Evolutionary conservation across 2,113 vertebrate genomes (phyloP).

Genomic region (Origma solitaria): DNA sequence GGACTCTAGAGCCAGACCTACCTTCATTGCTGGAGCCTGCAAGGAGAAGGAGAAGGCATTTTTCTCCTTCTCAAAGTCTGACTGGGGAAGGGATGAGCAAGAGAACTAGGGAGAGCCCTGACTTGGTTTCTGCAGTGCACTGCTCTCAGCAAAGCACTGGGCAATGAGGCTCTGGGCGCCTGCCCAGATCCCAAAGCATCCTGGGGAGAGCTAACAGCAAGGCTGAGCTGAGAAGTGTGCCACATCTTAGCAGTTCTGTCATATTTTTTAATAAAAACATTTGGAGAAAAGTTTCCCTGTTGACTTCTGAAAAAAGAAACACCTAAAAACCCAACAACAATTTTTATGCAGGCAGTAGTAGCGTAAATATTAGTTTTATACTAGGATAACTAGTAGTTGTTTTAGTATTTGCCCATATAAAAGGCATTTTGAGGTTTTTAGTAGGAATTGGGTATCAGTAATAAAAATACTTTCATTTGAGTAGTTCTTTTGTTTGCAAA

Average conservation of each 20-base stretch:
- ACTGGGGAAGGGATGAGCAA: neutral
- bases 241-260: neutral
- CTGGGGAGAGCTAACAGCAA: neutral
- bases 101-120: neutral
- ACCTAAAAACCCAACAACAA: neutral
- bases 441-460: neutral
- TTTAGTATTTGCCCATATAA: neutral
- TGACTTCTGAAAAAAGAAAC: neutral
- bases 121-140: neutral
- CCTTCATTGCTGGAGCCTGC: neutral
- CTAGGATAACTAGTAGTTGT: neutral
- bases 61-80: neutral
- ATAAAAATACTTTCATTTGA: neutral
- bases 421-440: neutral
- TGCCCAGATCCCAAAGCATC: neutral
- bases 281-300: neutral
- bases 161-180: neutral
- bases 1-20: neutral
- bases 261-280: neutral
- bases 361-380: neutral
- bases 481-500: neutral
- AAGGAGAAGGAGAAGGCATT: neutral
- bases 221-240: neutral
- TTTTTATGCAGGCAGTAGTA: neutral
- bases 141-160: neutral